Base-by-base conservation (phyloP, 2,888 invertebrate species). In the Cryptocheilus praepositus region DNA sequence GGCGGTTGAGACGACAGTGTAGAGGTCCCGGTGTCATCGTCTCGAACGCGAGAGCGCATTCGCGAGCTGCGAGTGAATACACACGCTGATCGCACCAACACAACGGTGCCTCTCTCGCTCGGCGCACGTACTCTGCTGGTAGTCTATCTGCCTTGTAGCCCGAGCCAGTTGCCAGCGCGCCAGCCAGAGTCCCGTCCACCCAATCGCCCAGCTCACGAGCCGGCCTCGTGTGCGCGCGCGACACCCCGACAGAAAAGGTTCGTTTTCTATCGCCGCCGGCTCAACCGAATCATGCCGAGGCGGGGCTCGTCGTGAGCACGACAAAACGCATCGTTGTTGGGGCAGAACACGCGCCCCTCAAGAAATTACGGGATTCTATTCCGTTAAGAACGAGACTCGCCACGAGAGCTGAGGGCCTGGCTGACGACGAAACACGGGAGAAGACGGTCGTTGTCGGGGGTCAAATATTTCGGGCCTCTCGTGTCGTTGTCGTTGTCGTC, bases 201-300 rank as follows among this genome's bases (percentile, higher is more conserved):
- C 77, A 79, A 77, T 73, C 78, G 77, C 75, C 78, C 81, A 80
- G 77, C 77, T 78, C 79, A 79, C 81, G 81, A 85, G 81, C 85
- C 86, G 86, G 86, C 85, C 86, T 86, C 84, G 83, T 83, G 85
- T 78, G 76, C 74, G 76, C 79, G 74, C 77, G 70, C 76, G 78
- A 73, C 79, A 74, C 77, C 73, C 67, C 72, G 78, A 75, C 67
- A 73, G 74, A 78, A 70, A 76, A 81, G 73, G 71, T 69, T 70
- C 76, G 16, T 74, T 76, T 76, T 79, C 73, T 74, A 70, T 77
- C 74, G 76, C 73, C 74, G 83, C 74, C 73, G 71, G 76, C 70
- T 64, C 68, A 60, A 16, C 21, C 62, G 76, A 76, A 77, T 74
- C 72, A 79, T 78, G 77, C 66, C 79, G 76, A 82, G 80, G 81